Conservation (phyloP, 2,113 vertebrate species). For the Pipra filicauda region DNA sequence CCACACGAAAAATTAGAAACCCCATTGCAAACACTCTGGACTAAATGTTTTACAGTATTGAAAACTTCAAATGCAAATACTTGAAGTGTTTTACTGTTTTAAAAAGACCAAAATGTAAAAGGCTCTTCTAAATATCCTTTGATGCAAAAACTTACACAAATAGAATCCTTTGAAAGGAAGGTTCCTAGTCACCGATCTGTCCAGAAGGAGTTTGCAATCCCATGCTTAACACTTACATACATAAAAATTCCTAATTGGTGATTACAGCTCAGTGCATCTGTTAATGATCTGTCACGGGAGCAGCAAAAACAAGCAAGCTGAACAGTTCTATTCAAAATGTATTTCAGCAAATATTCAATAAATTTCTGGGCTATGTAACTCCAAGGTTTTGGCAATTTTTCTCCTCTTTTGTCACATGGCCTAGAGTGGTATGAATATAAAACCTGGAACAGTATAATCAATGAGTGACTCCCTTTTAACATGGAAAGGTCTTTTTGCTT, state of each 20-base stretch:
- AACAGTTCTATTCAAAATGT: conserved; percentile 66
- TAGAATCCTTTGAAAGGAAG: conserved; percentile 34
- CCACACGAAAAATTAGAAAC: conserved; percentile 19
- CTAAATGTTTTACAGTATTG: conserved; percentile 72
- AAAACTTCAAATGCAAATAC: conserved; percentile 68
- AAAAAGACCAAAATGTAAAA: conserved; percentile 64
- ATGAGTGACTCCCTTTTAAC: not conserved
- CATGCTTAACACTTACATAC: conserved; percentile 33
- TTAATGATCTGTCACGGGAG: conserved; percentile 34
- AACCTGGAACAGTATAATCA: not conserved
- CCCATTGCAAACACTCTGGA: conserved; percentile 53
- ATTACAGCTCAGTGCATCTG: conserved; percentile 44
- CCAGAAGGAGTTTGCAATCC: conserved; percentile 5
- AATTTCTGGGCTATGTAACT: conserved; percentile 75
- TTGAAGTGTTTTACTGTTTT: conserved; percentile 69
- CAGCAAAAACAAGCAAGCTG: conserved; percentile 19
- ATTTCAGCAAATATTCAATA: conserved; percentile 73
- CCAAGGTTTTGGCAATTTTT: not conserved
- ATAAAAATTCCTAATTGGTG: conserved; percentile 27
- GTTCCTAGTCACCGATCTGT: conserved; percentile 20
- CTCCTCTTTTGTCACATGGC: conserved; percentile 35
- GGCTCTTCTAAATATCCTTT: conserved; percentile 44
- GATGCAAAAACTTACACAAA: conserved; percentile 26
- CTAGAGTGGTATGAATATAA: not conserved
- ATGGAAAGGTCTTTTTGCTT: not conserved